Base-by-base conservation (phyloP, 2,888 invertebrate species). In the Stictocephala bisonia region DNA sequence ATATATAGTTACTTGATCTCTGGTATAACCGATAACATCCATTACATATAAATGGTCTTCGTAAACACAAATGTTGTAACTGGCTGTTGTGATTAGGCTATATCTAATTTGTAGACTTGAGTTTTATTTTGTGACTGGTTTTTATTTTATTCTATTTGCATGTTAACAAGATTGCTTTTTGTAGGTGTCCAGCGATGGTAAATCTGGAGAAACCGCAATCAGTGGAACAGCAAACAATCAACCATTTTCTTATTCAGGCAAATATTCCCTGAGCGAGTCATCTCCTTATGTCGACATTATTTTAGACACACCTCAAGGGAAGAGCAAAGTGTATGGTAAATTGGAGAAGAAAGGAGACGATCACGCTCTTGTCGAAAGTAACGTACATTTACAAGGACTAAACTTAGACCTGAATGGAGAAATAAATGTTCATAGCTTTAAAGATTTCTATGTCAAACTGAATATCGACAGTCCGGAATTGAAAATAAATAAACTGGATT, bases 401-500 rank as follows among this genome's bases (percentile, higher is more conserved):
- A 84, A 83, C 40, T 81, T 87, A 0, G 89, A 90, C 71, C 86
- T 86, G 0, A 84, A 83, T 56, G 80, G 80, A 1, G 82, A 82
- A 50, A 79, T 82, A 1, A 87, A 87, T 66, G 82, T 90, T 0
- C 85, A 85, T 20, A 88, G 86, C 69, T 84, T 90, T 22, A 91
- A 94, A 76, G 88, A 91, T 78, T 89, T 93, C 72, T 83, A 85
- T 68, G 81, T 93, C 31, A 88, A 89, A 75, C 80, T 87, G 0
- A 86, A 87, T 75, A 86, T 89, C 13, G 88, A 92, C 82, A 90
- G 90, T 0, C 88, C 88, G 3, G 88, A 87, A 77, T 81, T 93
- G 0, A 87, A 90, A 24, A 80, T 90, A 31, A 87, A 93, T 77
- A 89, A 91, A 81, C 86, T 90, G 77, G 85, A 88, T 6, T 83